These are phyloP conservation scores for Balaenoptera acutorostrata DNA, from an alignment of 2,113 vertebrate species.

Conservation along the genomic window DNA sequence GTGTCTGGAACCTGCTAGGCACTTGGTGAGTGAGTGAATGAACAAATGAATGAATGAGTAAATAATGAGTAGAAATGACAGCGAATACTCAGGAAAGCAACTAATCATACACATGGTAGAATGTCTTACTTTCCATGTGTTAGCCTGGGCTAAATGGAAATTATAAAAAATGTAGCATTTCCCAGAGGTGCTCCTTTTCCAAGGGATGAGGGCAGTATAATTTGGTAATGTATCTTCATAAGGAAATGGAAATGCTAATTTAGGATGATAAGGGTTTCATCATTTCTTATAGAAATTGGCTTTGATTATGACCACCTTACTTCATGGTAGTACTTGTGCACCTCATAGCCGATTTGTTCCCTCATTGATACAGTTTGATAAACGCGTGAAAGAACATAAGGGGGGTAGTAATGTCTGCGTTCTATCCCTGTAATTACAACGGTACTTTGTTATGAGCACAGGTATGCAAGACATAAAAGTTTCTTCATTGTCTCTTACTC, in stretches of 20 bases:
- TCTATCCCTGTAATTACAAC: background rate
- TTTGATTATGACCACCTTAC: background rate
- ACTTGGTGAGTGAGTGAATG: conserved; percentile 5
- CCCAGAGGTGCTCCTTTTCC: background rate
- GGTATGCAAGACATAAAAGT: background rate
- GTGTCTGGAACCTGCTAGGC: conserved; percentile 27
- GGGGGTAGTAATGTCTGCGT: background rate
- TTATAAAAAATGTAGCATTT: background rate
- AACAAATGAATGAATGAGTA: background rate
- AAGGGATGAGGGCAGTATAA: background rate
- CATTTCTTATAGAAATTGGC: background rate
- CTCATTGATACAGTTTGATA: background rate
- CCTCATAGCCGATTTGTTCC: background rate
- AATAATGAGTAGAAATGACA: conserved; percentile 30
- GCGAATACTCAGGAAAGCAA: background rate
- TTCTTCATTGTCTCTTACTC: background rate
- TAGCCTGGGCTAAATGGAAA: background rate
- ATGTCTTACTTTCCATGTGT: background rate
- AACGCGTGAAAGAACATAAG: background rate
- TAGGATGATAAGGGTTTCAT: background rate
- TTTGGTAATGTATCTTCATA: background rate
- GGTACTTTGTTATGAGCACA: background rate
- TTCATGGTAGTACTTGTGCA: background rate
- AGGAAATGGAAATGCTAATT: background rate
- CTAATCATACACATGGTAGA: background rate